A percentile compares a stretch with the other conserved stretches of the same genome.
Conservation (phyloP, 2,888 invertebrate species). For the Lasioglossum figueresi region DNA sequence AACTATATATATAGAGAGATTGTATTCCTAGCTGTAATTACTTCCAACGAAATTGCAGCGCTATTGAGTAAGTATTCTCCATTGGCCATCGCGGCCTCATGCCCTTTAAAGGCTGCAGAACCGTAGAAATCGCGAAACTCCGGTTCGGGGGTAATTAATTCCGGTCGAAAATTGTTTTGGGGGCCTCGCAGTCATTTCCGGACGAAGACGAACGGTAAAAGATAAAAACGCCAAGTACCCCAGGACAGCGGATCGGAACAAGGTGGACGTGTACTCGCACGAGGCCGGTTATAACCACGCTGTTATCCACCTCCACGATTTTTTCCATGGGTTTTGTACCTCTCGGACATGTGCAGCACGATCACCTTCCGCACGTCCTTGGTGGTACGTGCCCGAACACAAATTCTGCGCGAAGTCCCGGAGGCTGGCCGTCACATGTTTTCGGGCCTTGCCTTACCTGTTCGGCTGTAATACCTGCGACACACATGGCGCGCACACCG, state of each 20-base stretch:
- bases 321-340: conserved; percentile 41
- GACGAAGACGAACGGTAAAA: conserved; percentile 45
- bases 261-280: conserved; percentile 57
- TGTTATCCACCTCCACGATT: conserved; percentile 58
- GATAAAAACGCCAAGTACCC: conserved; percentile 51
- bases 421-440: conserved; percentile 77
- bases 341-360: conserved; percentile 73
- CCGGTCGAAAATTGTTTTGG: conserved; percentile 6
- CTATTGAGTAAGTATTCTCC: background rate
- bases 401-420: conserved; percentile 55
- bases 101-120: background rate
- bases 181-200: conserved; percentile 10
- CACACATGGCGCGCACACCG: conserved; percentile 72
- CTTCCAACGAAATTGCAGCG: background rate
- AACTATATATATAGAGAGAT: no score
- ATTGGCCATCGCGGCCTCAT: background rate
- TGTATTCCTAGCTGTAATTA: no score
- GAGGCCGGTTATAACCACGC: conserved; percentile 55
- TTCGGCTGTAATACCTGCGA: conserved; percentile 61
- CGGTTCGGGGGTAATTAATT: background rate
- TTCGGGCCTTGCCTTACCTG: conserved; percentile 70
- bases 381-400: conserved; percentile 69
- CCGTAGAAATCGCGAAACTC: background rate
- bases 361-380: conserved; percentile 70
- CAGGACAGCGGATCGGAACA: conserved; percentile 60